Percentiles rank a stretch among this genome's conserved stretches.
Conservation (phyloP, 2,113 vertebrate species). For the Strigops habroptila region DNA sequence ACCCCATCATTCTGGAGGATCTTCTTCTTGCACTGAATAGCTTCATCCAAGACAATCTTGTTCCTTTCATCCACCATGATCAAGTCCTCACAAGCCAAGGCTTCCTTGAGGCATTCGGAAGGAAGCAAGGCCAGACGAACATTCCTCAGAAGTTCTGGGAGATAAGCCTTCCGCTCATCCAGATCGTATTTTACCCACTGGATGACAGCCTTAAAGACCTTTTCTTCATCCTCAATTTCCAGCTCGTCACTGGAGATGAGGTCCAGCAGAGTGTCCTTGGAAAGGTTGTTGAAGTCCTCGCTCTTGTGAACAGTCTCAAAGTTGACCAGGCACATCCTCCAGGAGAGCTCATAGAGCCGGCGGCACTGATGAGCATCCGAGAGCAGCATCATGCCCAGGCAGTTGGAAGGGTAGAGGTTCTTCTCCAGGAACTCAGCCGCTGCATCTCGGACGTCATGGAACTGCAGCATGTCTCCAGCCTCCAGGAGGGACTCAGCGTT, state of each 20-base stretch:
- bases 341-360: constrained; percentile 86
- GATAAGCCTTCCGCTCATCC: constrained; percentile 76
- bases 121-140: constrained; percentile 90
- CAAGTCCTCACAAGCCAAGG: constrained; percentile 84
- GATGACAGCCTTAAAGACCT: constrained; percentile 87
- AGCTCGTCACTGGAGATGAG: constrained; percentile 92
- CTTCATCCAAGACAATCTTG: constrained; percentile 85
- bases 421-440: constrained; percentile 92
- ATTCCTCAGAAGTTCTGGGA: constrained; percentile 84
- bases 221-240: constrained; percentile 90
- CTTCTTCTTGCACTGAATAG: constrained; percentile 86
- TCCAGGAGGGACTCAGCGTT: constrained; percentile 92
- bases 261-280: constrained; percentile 88
- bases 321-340: constrained; percentile 92
- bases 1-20: constrained; percentile 89
- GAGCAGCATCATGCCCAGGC: constrained; percentile 92
- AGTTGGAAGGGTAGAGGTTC: constrained; percentile 90
- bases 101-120: constrained; percentile 85
- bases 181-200: constrained; percentile 87
- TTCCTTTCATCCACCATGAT: constrained; percentile 84
- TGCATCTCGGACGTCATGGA: constrained; percentile 89
- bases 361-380: constrained; percentile 95
- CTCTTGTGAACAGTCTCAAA: constrained; percentile 86
- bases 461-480: constrained; percentile 94
- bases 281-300: constrained; percentile 88